Evolutionary conservation across 2,113 vertebrate species (phyloP), one percentile per base, ranked within the genome.

Genomic region (Anguilla japonica): DNA sequence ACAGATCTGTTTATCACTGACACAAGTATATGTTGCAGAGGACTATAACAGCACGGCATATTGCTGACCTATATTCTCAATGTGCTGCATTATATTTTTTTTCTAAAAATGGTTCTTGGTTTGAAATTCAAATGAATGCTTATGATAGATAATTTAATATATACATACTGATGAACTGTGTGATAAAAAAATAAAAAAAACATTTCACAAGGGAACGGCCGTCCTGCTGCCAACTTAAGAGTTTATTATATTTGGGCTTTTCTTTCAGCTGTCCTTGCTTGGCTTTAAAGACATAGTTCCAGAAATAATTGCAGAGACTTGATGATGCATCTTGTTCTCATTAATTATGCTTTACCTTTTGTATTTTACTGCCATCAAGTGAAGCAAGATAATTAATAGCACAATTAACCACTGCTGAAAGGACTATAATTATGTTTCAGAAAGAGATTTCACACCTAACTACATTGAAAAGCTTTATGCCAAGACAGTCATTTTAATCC

Each of bases 401-500:
- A 75, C 78, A 63, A 86, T 86, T 86, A 86, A 79, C 39, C 40
- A 46, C 78, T 67, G 26, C 79, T 82, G 29, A 46, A 79, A 41
- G 29, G 20, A 79, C 29, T 79, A 56, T 56, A 79, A 79, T 53
- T 13, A 75, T 46, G 18, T 40, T 85, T 85, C 81, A 56, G 78
- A 85, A 22, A 60, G 22, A 46, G 39, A 13, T 81, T 81, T 86
- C 13, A 67, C 29, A 26, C 79, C 60, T n/a, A 20, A 4, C 46
- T 67, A 43, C 39, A 43, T 46, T 57, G 29, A 41, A 14, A 82
- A 82, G 57, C 85, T 63, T 20, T 41, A 29, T n/a, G 79, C 16
- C 34, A 86, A 46, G 41, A 67, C 50, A 34, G 26, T 16, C 39
- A 43, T 29, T 20, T 34, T 22, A 39, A 0, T 39, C 6, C 34